A percentile compares a stretch with the other conserved stretches of the same genome.
phyloP scores from a whole-genome alignment of 2,888 invertebrate species.

The Ochropleura plecta region DNA sequence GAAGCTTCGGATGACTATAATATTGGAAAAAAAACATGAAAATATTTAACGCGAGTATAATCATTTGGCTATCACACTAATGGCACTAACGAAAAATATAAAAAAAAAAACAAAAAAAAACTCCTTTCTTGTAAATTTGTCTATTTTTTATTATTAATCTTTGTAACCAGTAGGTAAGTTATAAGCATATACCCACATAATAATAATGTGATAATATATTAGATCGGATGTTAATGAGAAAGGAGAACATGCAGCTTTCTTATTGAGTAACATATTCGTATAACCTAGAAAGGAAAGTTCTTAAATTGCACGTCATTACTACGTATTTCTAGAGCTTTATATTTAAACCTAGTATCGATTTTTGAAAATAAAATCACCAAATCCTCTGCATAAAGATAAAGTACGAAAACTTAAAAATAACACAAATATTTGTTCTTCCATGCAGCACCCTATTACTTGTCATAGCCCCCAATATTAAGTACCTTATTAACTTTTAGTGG shows the following conservation, averaged over 20 bases:
- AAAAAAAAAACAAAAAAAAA: slow-evolving; percentile 40
- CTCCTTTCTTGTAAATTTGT: background rate
- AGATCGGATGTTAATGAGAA: slow-evolving; percentile 27
- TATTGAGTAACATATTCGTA: slow-evolving; percentile 13
- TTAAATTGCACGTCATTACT: background rate
- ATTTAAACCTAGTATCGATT: background rate
- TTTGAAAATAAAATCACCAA: background rate
- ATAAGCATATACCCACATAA: slow-evolving; percentile 57
- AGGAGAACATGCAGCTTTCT: slow-evolving; percentile 18
- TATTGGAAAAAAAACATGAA: background rate
- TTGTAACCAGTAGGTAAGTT: slow-evolving; percentile 3
- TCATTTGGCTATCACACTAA: slow-evolving; percentile 9
- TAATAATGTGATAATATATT: slow-evolving; percentile 62
- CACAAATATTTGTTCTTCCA: background rate
- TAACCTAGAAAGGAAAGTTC: slow-evolving; percentile 1
- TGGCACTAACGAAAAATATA: background rate
- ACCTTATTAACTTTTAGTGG: background rate
- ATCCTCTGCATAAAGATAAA: background rate
- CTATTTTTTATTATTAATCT: background rate
- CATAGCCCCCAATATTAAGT: background rate
- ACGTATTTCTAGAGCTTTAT: background rate
- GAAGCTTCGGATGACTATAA: slow-evolving; percentile 1
- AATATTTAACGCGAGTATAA: background rate
- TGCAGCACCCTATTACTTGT: background rate
- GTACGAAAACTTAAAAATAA: background rate